Evolutionary conservation across 30 jellyfish, hydroid and myxozoan species (phyloP), one percentile per base, ranked within the genome.

Genomic region (Nemopilema nomurai): DNA sequence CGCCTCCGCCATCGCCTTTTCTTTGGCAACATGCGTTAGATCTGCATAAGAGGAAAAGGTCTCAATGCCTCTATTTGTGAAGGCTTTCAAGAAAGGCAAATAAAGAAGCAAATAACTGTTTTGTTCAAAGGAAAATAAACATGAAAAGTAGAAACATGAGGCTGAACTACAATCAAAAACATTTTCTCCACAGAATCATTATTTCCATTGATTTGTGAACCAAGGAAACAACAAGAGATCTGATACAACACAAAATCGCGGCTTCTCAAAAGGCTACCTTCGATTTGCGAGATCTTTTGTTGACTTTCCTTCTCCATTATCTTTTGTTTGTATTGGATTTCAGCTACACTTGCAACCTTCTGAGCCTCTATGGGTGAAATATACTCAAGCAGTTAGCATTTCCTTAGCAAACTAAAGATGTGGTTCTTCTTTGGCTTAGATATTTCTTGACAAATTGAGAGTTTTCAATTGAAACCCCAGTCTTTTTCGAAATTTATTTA

Each of bases 271-370:
- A 62, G 0, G 18, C 32, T 65, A 91, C 97, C 98, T 81, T 92
- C 98, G 30, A 92, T 92, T 62, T 87, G 80, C 0, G 97, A 89
- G 53, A 92, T 87, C 85, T 87, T 67, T 32, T 80, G 78, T 73
- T 81, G 95, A 64, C 97, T 87, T 69, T 87, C 96, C 51, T 92
- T 92, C 77, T 92, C 98, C 97, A 87, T 77, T 32, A 92, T 92
- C 62, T 92, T 92, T 69, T 92, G 98, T 67, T 88, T 77, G 71
- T 82, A 82, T 49, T 77, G 86, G 41, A 92, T 92, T 73, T 82
- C 77, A 0, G 98, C 98, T 49, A 92, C 97, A 53, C 87, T 91
- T 0, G 98, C 92, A 16, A 71, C 84, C 82, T 92, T 92, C 80
- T 92, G 92, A 9, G 98, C 98, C 91, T 86, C 97, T 91, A 75